Percentiles rank a stretch among this genome's conserved stretches.
These are phyloP conservation scores for Caenorhabditis sinica DNA, from an alignment of 2,888 invertebrate genomes.

Conservation along the genomic window DNA sequence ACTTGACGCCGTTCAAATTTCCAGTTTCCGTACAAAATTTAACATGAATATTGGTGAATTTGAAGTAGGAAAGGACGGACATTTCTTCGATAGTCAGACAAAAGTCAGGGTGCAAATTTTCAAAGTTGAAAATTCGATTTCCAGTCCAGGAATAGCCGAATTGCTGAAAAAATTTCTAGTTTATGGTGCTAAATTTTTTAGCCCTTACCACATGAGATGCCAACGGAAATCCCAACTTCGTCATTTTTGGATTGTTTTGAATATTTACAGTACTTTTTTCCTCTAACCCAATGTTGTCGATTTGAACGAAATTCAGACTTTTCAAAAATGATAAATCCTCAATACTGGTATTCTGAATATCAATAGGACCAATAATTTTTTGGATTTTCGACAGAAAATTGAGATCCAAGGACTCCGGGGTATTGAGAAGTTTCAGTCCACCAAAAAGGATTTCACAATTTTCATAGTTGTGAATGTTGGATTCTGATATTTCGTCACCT, in stretches of 20 bases:
- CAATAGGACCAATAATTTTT: not conserved
- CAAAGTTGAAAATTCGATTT: not conserved
- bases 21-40: not conserved
- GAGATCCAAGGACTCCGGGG: not conserved
- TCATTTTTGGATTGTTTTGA: not conserved
- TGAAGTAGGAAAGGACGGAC: not conserved
- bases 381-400: not conserved
- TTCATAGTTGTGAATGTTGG: not conserved
- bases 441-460: not conserved
- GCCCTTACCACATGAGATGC: no score
- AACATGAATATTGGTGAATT: not conserved
- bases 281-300: not conserved
- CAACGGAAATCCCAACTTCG: no score
- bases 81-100: constrained; percentile 10
- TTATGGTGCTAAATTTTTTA: no score
- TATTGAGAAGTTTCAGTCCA: not conserved
- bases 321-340: no score
- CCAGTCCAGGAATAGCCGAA: no score
- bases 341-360: not conserved
- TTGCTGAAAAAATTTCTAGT: no score
- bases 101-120: constrained; percentile 16
- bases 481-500: not conserved
- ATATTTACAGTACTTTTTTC: not conserved
- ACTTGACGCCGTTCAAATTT: not conserved
- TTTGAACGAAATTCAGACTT: not conserved